These are phyloP conservation scores for Pachydiplax longipennis DNA, from an alignment of 2,888 invertebrate species.

Conservation along the genomic window DNA sequence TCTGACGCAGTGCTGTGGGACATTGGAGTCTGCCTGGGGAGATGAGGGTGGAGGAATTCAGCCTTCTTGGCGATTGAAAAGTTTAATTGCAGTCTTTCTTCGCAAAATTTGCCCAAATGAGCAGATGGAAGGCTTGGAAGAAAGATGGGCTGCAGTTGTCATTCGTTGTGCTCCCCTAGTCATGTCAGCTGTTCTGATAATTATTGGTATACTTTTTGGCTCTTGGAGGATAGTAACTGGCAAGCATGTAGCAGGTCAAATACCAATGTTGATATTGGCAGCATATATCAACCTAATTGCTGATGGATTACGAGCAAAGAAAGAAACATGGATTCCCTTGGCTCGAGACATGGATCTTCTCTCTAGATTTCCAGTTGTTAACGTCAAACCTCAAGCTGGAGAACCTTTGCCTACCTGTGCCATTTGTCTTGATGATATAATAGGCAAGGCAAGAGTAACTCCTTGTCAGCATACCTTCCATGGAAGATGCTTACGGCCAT, in stretches of 20 bases:
- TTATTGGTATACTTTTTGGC: not conserved
- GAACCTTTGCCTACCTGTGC: constrained; percentile 64
- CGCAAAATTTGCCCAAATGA: constrained; percentile 61
- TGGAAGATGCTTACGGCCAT: constrained; percentile 76
- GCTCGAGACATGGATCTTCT: constrained; percentile 2
- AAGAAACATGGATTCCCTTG: constrained; percentile 17
- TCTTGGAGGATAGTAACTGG: not conserved
- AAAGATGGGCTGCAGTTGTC: constrained; percentile 72
- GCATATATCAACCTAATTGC: constrained; percentile 16
- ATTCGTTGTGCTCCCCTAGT: constrained; percentile 67
- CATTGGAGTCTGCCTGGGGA: not conserved
- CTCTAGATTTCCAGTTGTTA: constrained; percentile 6
- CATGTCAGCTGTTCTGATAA: constrained; percentile 61
- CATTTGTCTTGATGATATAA: constrained; percentile 75
- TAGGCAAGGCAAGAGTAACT: constrained; percentile 72
- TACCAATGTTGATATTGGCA: constrained; percentile 5
- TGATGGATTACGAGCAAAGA: constrained; percentile 18
- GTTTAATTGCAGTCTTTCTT: not conserved
- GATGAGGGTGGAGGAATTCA: not conserved
- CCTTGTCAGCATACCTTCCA: constrained; percentile 84
- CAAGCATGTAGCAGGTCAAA: not conserved
- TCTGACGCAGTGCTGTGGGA: constrained; percentile 70
- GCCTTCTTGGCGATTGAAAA: not conserved
- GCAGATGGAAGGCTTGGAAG: constrained; percentile 74
- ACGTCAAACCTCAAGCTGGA: not conserved